These are phyloP conservation scores for Nothobranchius kuhntae DNA, from an alignment of 2,113 vertebrate species.

Conservation along the genomic window DNA sequence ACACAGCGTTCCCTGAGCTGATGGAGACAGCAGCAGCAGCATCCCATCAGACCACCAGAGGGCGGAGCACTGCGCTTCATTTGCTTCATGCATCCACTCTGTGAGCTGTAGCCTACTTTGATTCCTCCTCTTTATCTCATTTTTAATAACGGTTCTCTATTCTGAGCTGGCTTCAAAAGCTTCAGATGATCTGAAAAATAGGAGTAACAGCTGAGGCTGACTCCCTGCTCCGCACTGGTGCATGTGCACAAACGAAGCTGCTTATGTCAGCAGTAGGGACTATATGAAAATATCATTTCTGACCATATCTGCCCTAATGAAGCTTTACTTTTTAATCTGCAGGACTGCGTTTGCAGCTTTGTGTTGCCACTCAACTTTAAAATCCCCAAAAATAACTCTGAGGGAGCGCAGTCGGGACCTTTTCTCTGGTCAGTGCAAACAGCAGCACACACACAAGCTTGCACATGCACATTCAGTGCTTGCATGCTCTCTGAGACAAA, in stretches of 20 bases:
- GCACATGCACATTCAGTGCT: conserved; percentile 30
- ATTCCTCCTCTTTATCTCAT: conserved; percentile 33
- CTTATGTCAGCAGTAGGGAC: conserved; percentile 20
- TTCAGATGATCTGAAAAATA: conserved; percentile 35
- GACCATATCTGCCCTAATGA: conserved; percentile 3
- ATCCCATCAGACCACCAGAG: conserved; percentile 59
- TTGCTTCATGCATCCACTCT: conserved; percentile 34
- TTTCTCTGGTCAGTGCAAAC: conserved; percentile 62
- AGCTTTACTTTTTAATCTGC: conserved; percentile 24
- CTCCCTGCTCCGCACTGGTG: neutral
- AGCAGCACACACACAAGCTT: neutral
- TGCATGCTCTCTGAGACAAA: conserved; percentile 2
- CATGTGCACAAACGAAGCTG: neutral
- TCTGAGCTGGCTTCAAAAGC: conserved; percentile 30
- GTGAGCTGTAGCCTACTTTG: conserved; percentile 46
- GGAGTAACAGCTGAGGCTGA: neutral
- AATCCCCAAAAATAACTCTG: conserved; percentile 59
- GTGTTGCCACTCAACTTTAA: conserved; percentile 56
- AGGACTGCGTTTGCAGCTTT: conserved; percentile 35
- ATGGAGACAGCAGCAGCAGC: conserved; percentile 22
- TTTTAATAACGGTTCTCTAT: conserved; percentile 13
- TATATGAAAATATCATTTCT: conserved; percentile 39
- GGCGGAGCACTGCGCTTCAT: conserved; percentile 37
- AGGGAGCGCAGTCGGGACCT: conserved; percentile 60
- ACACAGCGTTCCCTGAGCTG: conserved; percentile 63